These are phyloP conservation scores for Plecotus auritus DNA, from an alignment of 2,113 vertebrate species.

Conservation along the genomic window DNA sequence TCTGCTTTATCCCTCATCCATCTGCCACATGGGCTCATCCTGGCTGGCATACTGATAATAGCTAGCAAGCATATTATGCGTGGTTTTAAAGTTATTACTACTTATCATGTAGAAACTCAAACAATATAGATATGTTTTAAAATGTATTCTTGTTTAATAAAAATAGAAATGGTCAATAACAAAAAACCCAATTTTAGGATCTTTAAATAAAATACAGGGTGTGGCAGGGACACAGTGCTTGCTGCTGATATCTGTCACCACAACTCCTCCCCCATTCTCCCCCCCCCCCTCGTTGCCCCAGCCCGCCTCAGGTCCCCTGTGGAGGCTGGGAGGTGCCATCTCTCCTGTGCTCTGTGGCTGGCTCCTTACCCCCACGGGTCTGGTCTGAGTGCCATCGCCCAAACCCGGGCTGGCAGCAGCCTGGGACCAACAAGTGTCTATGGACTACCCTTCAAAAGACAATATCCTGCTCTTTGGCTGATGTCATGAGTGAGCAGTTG, in stretches of 20 bases:
- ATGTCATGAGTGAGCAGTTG: constrained; percentile 98
- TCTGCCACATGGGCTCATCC: constrained; percentile 4
- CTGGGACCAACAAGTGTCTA: constrained; percentile 82
- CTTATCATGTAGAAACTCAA: not conserved
- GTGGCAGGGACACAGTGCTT: no score
- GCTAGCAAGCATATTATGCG: not conserved
- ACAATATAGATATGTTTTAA: not conserved
- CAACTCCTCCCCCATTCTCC: no score
- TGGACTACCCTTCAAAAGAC: constrained; percentile 85
- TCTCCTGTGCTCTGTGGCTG: no score
- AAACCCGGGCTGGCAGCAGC: no score
- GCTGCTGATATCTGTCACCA: no score
- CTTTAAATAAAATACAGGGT: not conserved
- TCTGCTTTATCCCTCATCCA: constrained; percentile 38
- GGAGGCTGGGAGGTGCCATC: no score
- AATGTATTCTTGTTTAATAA: not conserved
- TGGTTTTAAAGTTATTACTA: not conserved
- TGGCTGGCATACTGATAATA: not conserved
- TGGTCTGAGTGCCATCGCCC: no score
- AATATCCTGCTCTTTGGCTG: constrained; percentile 88
- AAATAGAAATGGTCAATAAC: not conserved
- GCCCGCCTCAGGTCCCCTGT: no score
- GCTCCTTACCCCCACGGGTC: no score
- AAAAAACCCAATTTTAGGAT: not conserved
- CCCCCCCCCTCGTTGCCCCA: no score